Base-by-base conservation (phyloP, 1,140 invertebrate species). In the Cydia amplana region DNA sequence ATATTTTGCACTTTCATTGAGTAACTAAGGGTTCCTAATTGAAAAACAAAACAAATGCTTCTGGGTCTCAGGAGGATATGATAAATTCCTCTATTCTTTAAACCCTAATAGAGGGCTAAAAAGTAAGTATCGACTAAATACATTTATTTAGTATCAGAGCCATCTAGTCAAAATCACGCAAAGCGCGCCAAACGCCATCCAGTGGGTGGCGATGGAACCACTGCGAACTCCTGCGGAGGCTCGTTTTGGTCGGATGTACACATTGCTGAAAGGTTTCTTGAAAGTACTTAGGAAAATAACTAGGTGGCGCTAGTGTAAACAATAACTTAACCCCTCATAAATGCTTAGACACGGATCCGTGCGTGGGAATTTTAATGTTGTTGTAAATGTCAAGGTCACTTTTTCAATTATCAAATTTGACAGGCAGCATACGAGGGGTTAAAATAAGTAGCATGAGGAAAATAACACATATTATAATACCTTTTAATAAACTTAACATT, bases 281-380 rank as follows among this genome's bases (percentile, higher is more conserved):
- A 4, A 28, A 23, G 18, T 73, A 23, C 72, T 16, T 9, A 4
- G 14, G 2, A 18, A 36, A 40, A 10, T 4, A 2, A 36, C 73
- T 85, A 88, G 87, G 85, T 88, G 85, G 83, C 85, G 84, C 80
- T 87, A 40, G 63, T 78, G n/a, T 20, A 18, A 55, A 16, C 4
- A 43, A 67, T 73, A 73, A 32, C n/a, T n/a, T n/a, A n/a, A n/a
- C n/a, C n/a, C n/a, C n/a, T n/a, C n/a, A n/a, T n/a, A n/a, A n/a
- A n/a, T n/a, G n/a, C n/a, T n/a, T n/a, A n/a, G n/a, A n/a, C n/a
- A n/a, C n/a, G n/a, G n/a, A n/a, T n/a, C n/a, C n/a, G n/a, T n/a
- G n/a, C n/a, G n/a, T n/a, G n/a, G n/a, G n/a, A n/a, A n/a, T n/a
- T n/a, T n/a, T n/a, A n/a, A n/a, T n/a, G n/a, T n/a, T n/a, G n/a